A percentile compares a stretch with the other conserved stretches of the same genome.
phyloP scores from a whole-genome alignment of 2,797 vertebrate species.

The Emydoidea blandingii region DNA sequence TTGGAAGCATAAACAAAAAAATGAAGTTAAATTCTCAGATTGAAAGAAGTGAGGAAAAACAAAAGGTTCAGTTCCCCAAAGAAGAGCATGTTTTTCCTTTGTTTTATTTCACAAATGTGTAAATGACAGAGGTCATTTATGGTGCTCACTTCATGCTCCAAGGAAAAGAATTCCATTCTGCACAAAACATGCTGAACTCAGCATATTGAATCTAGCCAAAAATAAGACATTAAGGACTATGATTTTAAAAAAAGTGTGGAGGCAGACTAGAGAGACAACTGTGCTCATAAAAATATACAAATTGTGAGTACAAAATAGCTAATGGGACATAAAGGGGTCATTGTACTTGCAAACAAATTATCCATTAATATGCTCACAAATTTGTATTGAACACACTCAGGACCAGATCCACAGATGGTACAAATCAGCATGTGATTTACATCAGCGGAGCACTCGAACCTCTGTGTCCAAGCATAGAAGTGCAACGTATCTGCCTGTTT shows the following conservation, averaged over 20 bases:
- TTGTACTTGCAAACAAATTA: neutral
- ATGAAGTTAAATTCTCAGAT: neutral
- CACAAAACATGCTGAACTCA: neutral
- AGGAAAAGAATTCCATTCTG: constrained; percentile 45
- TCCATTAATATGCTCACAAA: neutral
- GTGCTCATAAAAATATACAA: neutral
- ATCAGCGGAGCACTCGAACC: neutral
- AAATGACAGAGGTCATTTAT: constrained; percentile 44
- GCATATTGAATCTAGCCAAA: neutral
- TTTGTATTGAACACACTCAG: neutral
- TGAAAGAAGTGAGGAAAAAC: constrained; percentile 14
- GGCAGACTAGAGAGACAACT: neutral
- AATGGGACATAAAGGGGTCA: neutral
- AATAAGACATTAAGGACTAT: neutral
- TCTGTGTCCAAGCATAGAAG: neutral
- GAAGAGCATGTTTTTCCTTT: constrained; percentile 23
- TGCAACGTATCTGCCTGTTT: accelerated
- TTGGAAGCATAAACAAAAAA: constrained; percentile 37
- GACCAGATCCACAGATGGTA: neutral
- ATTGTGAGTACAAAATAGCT: neutral
- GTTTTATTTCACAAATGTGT: constrained; percentile 51
- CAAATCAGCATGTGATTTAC: neutral
- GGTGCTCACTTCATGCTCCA: constrained; percentile 37
- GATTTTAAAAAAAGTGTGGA: neutral
- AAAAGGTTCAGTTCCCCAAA: constrained; percentile 24